Evolutionary conservation across 1,140 invertebrate genomes (phyloP).

Genomic region (Drosophila punjabiensis): DNA sequence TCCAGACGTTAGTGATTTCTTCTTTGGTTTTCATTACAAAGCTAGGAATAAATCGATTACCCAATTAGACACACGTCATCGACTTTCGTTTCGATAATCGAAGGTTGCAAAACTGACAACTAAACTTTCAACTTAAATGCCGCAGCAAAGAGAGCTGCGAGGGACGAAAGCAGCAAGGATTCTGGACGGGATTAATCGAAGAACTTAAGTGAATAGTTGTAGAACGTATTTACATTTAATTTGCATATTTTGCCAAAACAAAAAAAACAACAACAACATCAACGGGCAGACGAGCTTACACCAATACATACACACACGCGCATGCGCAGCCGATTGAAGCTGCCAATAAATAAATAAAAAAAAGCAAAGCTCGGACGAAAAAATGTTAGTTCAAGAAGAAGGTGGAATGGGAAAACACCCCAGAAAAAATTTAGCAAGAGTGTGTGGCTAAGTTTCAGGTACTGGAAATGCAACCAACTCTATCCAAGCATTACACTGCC

Average conservation of each 20-base stretch:
- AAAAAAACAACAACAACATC: not conserved
- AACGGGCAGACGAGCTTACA: not conserved
- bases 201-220: constrained; percentile 65
- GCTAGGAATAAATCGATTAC: not conserved
- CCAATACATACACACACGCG: not conserved
- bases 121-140: not conserved
- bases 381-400: constrained; percentile 9
- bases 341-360: constrained; percentile 12
- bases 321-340: not conserved
- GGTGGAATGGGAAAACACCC: too few species aligned
- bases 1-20: not conserved
- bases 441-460: too few species aligned
- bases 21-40: not conserved
- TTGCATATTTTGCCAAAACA: constrained; percentile 69
- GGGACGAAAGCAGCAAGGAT: too few species aligned
- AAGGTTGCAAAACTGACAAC: not conserved
- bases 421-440: too few species aligned
- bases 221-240: constrained; percentile 82
- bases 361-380: not conserved
- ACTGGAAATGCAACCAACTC: too few species aligned
- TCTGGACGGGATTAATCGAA: not conserved
- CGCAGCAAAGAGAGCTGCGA: not conserved
- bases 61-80: not conserved
- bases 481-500: too few species aligned
- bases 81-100: not conserved